Evolutionary conservation across 2,113 vertebrate genomes (phyloP).

Genomic region (Tachysurus vachellii): DNA sequence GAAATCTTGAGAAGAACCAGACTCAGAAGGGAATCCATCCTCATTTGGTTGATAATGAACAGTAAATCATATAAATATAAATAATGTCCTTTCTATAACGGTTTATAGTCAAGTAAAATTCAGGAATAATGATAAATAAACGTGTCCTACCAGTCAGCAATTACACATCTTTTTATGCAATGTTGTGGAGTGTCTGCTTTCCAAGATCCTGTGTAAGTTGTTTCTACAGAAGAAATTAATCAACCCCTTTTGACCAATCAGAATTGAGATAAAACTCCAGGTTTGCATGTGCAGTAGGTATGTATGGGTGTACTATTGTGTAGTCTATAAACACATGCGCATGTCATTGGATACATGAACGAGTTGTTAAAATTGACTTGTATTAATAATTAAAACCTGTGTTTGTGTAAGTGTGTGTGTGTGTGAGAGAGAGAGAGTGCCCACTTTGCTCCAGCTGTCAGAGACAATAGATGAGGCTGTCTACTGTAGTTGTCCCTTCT

Average conservation of each 20-base stretch:
- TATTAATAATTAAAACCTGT: conserved; percentile 22
- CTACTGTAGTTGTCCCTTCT: conserved; percentile 23
- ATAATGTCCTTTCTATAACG: too few relatives aligned
- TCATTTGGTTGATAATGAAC: too few relatives aligned
- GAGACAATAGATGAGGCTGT: conserved; percentile 42
- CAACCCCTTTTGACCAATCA: background rate
- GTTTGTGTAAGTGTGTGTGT: background rate
- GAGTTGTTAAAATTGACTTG: background rate
- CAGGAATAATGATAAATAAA: background rate
- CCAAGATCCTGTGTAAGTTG: background rate
- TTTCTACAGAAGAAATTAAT: background rate
- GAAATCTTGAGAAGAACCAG: too few relatives aligned
- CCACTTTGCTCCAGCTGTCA: conserved; percentile 27
- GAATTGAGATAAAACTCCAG: background rate
- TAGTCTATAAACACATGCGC: background rate
- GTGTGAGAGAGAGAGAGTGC: background rate
- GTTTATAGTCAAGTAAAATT: too few relatives aligned
- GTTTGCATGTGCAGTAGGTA: background rate
- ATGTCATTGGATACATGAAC: conserved; percentile 5
- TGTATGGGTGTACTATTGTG: background rate
- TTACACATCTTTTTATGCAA: background rate
- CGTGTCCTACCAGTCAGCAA: background rate
- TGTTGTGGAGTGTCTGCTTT: background rate
- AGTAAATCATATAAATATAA: too few relatives aligned
- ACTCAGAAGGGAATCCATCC: too few relatives aligned